Evolutionary conservation across 2,888 invertebrate species (phyloP), one percentile per base, ranked within the genome.

Genomic region (Artemia sinica): DNA sequence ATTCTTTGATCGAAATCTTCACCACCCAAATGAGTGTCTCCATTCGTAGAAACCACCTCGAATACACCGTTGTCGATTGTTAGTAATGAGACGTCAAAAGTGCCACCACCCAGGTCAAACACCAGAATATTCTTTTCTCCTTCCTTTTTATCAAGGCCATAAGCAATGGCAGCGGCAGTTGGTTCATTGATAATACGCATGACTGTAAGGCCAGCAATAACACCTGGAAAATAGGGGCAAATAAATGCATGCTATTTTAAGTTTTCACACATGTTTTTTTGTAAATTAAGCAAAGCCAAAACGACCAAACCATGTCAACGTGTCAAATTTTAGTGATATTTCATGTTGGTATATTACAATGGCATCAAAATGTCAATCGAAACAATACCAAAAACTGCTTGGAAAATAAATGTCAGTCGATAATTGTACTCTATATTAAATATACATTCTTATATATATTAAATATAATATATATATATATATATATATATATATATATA

Each of bases 11-110:
- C 95, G 79, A 96, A 98, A 82, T 98, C 97, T 81, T 98, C 97
- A 78, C 97, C 97, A 76, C 97, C 95, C 81, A 96, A 85, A 79
- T 96, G 95, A 74, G 95, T 96, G 78, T 96, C 95, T 75, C 96
- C 96, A 77, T 90, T 91, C 72, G 92, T 92, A 1, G 91, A 86
- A 0, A 89, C 87, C 68, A 87, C 86, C 77, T 98, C 97, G 78
- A 98, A 98, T 8, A 98, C 95, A 69, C 97, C 98, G 75, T 96
- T 95, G 77, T 98, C 97, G 77, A 98, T 98, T 73, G 96, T 97
- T 69, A 98, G 83, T 28, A 98, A 84, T 58, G 96, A 96, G 18
- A 98, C 98, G 80, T 98, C 98, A 77, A 98, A 98, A 73, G 98
- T 98, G 80, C 97, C 98, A 78, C 98, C 98, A 76, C 98, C 97